Evolutionary conservation across 2,797 vertebrate genomes (phyloP).

Genomic region (Echiichthys vipera): DNA sequence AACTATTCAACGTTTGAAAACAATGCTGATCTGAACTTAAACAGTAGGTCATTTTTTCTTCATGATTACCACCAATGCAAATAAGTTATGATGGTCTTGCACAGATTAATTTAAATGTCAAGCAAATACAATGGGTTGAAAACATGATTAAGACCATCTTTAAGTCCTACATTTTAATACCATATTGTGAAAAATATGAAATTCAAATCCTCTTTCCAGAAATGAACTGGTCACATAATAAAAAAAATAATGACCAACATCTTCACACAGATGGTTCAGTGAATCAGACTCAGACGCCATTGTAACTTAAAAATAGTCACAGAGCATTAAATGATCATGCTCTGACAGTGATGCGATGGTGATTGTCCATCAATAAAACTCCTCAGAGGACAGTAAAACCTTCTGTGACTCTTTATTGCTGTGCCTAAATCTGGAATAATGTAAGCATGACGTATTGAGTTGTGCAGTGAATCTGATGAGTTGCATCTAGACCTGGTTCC

Average conservation of each 20-base stretch:
- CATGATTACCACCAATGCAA: not conserved
- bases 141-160: not conserved
- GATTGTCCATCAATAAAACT: not conserved
- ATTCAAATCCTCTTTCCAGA: not conserved
- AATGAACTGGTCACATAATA: not conserved
- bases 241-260: not conserved
- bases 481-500: slow-evolving; percentile 1
- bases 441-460: slow-evolving; percentile 7
- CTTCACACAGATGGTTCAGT: not conserved
- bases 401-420: not conserved
- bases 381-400: not conserved
- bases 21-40: not conserved
- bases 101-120: slow-evolving; percentile 14
- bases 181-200: not conserved
- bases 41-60: not conserved
- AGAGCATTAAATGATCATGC: slow-evolving; percentile 4
- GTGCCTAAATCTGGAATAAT: slow-evolving; percentile 5
- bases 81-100: not conserved
- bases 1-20: not conserved
- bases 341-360: not conserved
- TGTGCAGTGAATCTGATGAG: not conserved
- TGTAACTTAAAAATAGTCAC: slow-evolving; percentile 13
- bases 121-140: not conserved
- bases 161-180: not conserved
- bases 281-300: not conserved